Base-by-base conservation (phyloP, 2,113 vertebrate species). In the Cervus canadensis region DNA sequence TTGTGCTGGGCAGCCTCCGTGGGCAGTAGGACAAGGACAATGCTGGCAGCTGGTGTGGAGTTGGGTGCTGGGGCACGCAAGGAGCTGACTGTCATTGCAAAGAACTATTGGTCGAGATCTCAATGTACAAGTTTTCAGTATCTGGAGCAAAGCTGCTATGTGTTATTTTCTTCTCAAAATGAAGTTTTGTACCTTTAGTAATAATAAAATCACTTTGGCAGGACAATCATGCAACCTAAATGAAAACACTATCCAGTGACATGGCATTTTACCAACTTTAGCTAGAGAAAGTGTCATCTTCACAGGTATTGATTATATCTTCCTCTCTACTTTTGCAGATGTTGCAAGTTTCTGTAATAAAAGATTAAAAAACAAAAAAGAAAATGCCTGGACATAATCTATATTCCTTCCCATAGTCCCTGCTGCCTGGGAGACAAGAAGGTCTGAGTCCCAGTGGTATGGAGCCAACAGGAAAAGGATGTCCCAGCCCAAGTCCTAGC, bases 151-250 rank as follows among this genome's bases (percentile, higher is more conserved):
- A 95, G 85, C 82, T 74, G 52, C 12, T 96, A 84, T 81, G 15
- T 12, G 71, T 95, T 94, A 87, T 67, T 91, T 93, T 96, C 59
- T 67, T 64, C 78, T 93, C 56, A 67, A 54, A 89, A 67, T n/a
- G 48, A 87, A 67, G 43, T 71, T 87, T 50, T 83, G 36, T 33
- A 81, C 7, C 10, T 91, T 95, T 74, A 52, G 56, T 57, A 91
- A 88, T 25, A 84, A 57, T 40, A 92, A 71, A 83, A 74, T 79
- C 23, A 81, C 33, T 54, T 94, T 74, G 82, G 64, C 74, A 62
- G 86, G 91, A 87, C 6, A n/a, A 54, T 45, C 59, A 25, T 21
- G 45, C 7, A 50, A 62, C 45, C 26, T 23, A 9, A 91, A 33
- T 50, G n/a, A 67, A 85, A 85, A 81, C 13, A 26, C 23, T 50